Conservation (phyloP, 2,113 vertebrate genomes). For the Merops nubicus region DNA sequence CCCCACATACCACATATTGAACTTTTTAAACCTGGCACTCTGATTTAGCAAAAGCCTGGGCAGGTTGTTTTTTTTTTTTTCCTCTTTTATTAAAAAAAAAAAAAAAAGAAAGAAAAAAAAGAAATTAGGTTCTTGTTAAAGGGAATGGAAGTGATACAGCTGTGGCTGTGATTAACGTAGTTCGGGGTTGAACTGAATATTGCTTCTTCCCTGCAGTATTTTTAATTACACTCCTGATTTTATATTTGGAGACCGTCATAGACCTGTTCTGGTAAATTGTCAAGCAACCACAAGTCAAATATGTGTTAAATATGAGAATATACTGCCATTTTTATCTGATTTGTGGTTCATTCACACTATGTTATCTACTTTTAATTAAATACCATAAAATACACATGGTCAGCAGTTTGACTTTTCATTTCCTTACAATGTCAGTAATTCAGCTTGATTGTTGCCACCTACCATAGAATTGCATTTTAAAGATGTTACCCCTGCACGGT, state of each 20-base stretch:
- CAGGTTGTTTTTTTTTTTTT: background rate
- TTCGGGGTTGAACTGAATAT: conserved; percentile 69
- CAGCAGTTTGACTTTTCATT: conserved; percentile 98
- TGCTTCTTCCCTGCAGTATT: conserved; percentile 72
- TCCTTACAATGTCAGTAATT: conserved; percentile 82
- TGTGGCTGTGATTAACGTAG: conserved; percentile 63
- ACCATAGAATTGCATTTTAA: conserved; percentile 70
- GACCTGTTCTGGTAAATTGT: conserved; percentile 91
- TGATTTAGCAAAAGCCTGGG: conserved; percentile 24
- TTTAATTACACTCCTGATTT: conserved; percentile 80
- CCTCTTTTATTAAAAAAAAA: conserved; percentile 9
- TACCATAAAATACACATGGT: conserved; percentile 92
- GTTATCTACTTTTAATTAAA: conserved; percentile 99
- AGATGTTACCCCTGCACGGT: conserved; percentile 60
- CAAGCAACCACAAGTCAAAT: conserved; percentile 96
- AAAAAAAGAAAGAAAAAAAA: background rate
- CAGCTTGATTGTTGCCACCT: conserved; percentile 73
- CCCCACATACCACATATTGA: background rate
- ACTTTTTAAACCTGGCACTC: conserved; percentile 3
- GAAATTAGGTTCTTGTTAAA: conserved; percentile 51
- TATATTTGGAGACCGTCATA: conserved; percentile 76
- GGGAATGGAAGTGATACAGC: conserved; percentile 41
- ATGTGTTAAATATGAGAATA: conserved; percentile 98
- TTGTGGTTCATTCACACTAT: conserved; percentile 91
- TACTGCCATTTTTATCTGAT: conserved; percentile 98